Evolutionary conservation across 2,797 vertebrate genomes (phyloP), one percentile per base, ranked within the genome.

Genomic region (Cirrhinus mrigala): DNA sequence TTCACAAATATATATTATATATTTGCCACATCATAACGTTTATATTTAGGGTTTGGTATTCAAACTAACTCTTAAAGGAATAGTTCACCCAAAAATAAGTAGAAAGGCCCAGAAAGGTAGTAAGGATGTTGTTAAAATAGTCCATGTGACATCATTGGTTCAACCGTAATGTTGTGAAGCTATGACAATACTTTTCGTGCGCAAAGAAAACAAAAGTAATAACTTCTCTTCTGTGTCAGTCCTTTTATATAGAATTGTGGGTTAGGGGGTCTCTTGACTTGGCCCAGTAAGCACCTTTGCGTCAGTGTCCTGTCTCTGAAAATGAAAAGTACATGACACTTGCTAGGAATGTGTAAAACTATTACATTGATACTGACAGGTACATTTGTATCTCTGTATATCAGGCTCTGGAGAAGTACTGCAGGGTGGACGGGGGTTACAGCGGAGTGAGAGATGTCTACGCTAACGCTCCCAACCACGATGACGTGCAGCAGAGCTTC

Each of bases 401-500:
- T 18, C 91, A 99, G 98, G 98, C 98, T 66, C 90, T 99, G 92
- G 98, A 99, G 94, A 95, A 95, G 91, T 96, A 98, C 86, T 99
- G 98, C 92, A 93, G 93, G 90, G 94, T 99, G n/a, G 97, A 97
- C 0, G 98, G 96, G 24, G 98, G 98, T 85, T 99, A 98, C 93
- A 98, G 97, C 10, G 98, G 98, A 50, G 84, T 99, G 74, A 94
- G 96, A 77, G 98, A 99, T 56, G 98, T 99, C 88, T 99, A 99
- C 89, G 93, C 91, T 22, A 91, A 74, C 5, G 90, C 88, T 3
- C 96, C 97, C 60, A 97, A 87, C 90, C 96, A 98, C 9, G 98
- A 99, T 1, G 97, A 99, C 1, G 98, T 99, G 9, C 98, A 99
- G 86, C 98, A 99, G 93, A 99, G 98, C 92, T 99, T 99, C 94